phyloP scores from a whole-genome alignment of 2,888 invertebrate species.

The Idaea aversata region DNA sequence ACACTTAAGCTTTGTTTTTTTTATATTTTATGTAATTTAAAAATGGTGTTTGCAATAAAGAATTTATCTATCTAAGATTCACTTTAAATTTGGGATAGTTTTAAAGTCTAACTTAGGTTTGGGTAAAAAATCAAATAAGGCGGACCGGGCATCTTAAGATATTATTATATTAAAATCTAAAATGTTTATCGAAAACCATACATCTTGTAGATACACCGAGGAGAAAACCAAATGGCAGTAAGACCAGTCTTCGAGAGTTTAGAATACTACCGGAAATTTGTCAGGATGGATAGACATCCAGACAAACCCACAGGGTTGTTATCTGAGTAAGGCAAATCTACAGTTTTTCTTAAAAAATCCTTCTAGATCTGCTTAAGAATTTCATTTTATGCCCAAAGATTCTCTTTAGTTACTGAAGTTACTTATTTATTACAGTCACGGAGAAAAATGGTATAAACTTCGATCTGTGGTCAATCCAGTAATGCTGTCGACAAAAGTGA shows the following conservation, averaged over 20 bases:
- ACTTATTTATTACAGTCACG: not conserved
- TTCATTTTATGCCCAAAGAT: not conserved
- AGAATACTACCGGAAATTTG: slow-evolving; percentile 44
- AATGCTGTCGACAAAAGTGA: slow-evolving; percentile 1
- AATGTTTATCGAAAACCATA: not conserved
- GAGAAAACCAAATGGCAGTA: slow-evolving; percentile 48
- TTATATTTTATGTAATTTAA: too few species aligned
- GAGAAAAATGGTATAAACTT: not conserved
- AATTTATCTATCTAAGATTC: too few species aligned
- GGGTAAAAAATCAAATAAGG: too few species aligned
- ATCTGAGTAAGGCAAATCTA: slow-evolving; percentile 29
- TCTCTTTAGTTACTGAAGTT: too few species aligned
- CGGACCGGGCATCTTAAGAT: too few species aligned
- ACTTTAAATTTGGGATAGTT: too few species aligned
- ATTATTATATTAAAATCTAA: not conserved
- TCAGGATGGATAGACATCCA: slow-evolving; percentile 12
- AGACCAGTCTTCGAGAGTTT: slow-evolving; percentile 50
- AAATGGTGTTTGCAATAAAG: too few species aligned
- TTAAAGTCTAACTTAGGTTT: too few species aligned
- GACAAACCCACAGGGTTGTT: slow-evolving; percentile 34
- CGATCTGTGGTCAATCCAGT: slow-evolving; percentile 1
- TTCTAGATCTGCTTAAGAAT: not conserved
- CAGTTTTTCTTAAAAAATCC: not conserved
- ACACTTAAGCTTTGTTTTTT: too few species aligned
- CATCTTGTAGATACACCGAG: slow-evolving; percentile 45